Percentiles rank a stretch among this genome's conserved stretches.
phyloP scores from a whole-genome alignment of 1,140 invertebrate species.

The Gryon sp. region DNA sequence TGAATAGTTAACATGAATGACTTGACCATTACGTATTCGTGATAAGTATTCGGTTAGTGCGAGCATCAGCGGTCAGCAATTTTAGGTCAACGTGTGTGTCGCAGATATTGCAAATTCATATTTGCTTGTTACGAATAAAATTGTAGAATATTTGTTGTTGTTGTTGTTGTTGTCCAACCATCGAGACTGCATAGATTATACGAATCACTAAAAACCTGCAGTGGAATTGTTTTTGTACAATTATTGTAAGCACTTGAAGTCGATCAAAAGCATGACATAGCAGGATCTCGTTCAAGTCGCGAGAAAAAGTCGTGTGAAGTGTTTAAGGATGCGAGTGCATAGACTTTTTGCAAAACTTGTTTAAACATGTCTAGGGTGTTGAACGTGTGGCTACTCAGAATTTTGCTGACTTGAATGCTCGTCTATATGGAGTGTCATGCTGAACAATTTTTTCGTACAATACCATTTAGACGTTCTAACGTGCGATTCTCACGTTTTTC shows the following conservation, averaged over 20 bases:
- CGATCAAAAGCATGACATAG: conserved; percentile 40
- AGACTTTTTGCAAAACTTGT: conserved; percentile 33
- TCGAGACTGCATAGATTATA: no score
- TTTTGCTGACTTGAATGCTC: conserved; percentile 27
- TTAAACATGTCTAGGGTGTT: conserved; percentile 59
- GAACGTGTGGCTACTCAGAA: conserved; percentile 42
- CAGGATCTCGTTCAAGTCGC: conserved; percentile 1
- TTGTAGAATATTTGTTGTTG: no score
- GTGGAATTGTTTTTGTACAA: neutral
- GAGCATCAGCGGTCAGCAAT: conserved; percentile 37
- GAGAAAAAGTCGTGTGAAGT: conserved; percentile 33
- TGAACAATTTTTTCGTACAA: conserved; percentile 44
- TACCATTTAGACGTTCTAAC: conserved; percentile 23
- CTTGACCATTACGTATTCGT: conserved; percentile 38
- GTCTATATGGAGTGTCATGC: conserved; percentile 37
- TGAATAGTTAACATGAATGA: conserved; percentile 37
- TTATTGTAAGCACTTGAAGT: conserved; percentile 12
- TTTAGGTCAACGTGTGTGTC: conserved; percentile 53
- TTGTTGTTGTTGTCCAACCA: no score
- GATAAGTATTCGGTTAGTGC: conserved; percentile 32
- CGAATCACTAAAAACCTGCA: no score
- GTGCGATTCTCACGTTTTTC: conserved; percentile 39
- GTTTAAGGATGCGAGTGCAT: conserved; percentile 23
- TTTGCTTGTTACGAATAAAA: neutral
- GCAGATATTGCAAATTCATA: conserved; percentile 51